Conservation (phyloP, 2,888 invertebrate genomes). For the Girardia tigrina region DNA sequence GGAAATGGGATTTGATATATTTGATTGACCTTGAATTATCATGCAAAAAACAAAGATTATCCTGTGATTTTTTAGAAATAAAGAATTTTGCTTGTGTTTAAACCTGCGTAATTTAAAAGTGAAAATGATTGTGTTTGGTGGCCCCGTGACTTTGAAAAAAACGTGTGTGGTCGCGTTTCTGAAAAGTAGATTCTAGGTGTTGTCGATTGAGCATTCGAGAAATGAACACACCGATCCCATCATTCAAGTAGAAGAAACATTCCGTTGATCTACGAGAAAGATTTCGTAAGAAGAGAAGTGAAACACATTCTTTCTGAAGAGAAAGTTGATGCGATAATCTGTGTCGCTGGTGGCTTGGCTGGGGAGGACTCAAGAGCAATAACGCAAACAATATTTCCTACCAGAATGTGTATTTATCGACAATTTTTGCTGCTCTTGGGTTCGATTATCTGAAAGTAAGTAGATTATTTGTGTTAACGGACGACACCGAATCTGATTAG, state of each 20-base stretch:
- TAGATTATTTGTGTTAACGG: too few relatives aligned
- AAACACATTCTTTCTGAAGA: slow-evolving; percentile 52
- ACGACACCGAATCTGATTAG: too few relatives aligned
- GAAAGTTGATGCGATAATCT: slow-evolving; percentile 82
- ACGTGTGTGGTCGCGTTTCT: neutral
- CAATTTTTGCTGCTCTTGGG: too few relatives aligned
- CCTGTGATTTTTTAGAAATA: too few relatives aligned
- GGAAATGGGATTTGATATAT: too few relatives aligned
- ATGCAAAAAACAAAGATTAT: too few relatives aligned
- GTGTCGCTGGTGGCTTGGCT: slow-evolving; percentile 97
- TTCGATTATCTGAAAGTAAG: too few relatives aligned
- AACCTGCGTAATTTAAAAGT: neutral
- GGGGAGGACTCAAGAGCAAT: too few relatives aligned
- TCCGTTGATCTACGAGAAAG: slow-evolving; percentile 65
- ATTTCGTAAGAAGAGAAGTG: slow-evolving; percentile 55
- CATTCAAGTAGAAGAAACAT: slow-evolving; percentile 55
- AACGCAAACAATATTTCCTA: too few relatives aligned
- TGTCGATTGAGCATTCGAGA: neutral
- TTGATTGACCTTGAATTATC: too few relatives aligned
- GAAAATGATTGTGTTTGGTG: neutral
- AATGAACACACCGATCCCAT: neutral
- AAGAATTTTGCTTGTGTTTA: too few relatives aligned
- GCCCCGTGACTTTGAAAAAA: neutral
- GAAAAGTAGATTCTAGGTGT: neutral
- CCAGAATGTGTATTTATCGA: too few relatives aligned